These are phyloP conservation scores for Alosa sapidissima DNA, from an alignment of 2,797 vertebrate species.

Conservation along the genomic window DNA sequence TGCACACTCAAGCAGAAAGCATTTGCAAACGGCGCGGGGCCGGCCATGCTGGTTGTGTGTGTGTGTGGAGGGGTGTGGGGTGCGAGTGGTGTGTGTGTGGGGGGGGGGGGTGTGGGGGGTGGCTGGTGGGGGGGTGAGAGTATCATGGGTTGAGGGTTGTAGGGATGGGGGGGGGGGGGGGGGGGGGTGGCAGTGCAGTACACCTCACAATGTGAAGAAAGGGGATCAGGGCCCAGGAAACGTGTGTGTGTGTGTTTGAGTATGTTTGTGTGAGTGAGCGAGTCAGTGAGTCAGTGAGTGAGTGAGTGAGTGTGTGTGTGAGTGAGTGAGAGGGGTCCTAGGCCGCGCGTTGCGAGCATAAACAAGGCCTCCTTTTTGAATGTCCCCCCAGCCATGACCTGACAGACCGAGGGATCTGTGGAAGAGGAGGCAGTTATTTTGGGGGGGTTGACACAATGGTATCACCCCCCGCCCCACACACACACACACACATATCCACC, in stretches of 20 bases:
- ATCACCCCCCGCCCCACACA: not conserved
- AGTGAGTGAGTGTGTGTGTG: not conserved
- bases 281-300: conserved; percentile 40
- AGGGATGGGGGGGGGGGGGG: not conserved
- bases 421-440: conserved; percentile 68
- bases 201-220: conserved; percentile 51
- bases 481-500: not conserved
- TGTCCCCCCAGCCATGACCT: conserved; percentile 74
- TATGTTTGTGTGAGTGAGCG: conserved; percentile 45
- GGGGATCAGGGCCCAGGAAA: conserved; percentile 54
- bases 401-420: conserved; percentile 65
- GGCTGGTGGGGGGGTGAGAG: not conserved
- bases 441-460: conserved; percentile 65
- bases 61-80: conserved; percentile 53
- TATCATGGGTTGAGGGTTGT: not conserved
- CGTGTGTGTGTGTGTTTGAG: conserved; percentile 47
- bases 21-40: conserved; percentile 70
- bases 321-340: conserved; percentile 35
- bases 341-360: conserved; percentile 65
- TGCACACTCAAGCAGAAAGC: conserved; percentile 83
- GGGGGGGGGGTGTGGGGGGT: conserved; percentile 6
- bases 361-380: conserved; percentile 75
- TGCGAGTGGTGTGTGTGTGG: conserved; percentile 23
- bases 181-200: not conserved
- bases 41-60: conserved; percentile 58